These are phyloP conservation scores for Polyommatus iphigenia DNA, from an alignment of 2,888 invertebrate genomes.

Conservation along the genomic window DNA sequence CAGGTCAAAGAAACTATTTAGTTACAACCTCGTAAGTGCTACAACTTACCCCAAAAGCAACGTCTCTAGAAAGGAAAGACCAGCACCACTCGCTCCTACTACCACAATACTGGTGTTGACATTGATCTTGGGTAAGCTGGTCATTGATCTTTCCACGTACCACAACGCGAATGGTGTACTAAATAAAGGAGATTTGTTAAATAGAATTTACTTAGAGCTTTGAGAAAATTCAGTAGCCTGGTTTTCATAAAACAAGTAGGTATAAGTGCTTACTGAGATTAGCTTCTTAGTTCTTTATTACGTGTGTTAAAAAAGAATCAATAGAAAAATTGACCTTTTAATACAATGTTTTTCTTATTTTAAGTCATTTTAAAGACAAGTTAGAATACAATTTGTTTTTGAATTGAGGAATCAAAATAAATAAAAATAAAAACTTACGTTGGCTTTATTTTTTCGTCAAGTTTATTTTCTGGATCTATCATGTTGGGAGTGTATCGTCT, in stretches of 20 bases:
- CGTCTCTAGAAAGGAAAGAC: conserved; percentile 81
- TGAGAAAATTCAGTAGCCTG: not conserved
- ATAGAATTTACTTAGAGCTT: not conserved
- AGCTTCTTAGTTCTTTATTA: too few species aligned
- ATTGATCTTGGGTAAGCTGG: conserved; percentile 71
- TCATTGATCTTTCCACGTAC: conserved; percentile 73
- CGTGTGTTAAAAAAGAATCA: too few species aligned
- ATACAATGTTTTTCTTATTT: too few species aligned
- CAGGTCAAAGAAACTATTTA: too few species aligned
- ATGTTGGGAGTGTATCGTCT: conserved; percentile 61
- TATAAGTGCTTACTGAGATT: too few species aligned
- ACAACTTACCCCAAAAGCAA: conserved; percentile 73
- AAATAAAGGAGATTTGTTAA: conserved; percentile 42
- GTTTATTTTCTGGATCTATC: conserved; percentile 43
- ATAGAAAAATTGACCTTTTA: too few species aligned
- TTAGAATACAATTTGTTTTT: not conserved
- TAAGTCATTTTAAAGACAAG: too few species aligned
- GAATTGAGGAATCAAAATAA: not conserved
- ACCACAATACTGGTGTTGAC: conserved; percentile 83
- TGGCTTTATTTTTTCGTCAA: conserved; percentile 55
- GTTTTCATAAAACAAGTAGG: too few species aligned
- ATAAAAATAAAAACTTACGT: conserved; percentile 48
- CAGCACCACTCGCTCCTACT: conserved; percentile 83
- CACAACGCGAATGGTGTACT: conserved; percentile 76
- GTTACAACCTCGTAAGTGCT: too few species aligned